Evolutionary conservation across 2,888 invertebrate genomes (phyloP), one percentile per base, ranked within the genome.

Genomic region (Apamea sordens): DNA sequence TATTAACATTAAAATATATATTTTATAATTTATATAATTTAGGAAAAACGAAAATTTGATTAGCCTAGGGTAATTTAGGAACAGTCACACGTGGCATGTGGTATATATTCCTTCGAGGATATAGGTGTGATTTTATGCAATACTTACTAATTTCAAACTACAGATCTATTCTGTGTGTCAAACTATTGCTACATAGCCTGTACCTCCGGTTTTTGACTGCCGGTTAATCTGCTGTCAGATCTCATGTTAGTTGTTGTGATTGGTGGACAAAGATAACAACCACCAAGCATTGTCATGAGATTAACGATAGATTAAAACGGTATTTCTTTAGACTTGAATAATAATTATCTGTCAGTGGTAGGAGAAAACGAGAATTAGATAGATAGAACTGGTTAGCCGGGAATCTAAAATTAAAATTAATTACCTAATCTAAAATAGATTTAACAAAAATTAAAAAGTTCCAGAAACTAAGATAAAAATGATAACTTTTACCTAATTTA

Each of bases 191-290:
- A 82, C 44, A 32, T 47, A 47, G 21, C 28, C 21, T 28, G 28
- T 24, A 56, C 28, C 81, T 56, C 53, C 61, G 28, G 44, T 76
- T 83, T 68, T 36, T 53, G 67, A 53, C 28, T 76, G 41, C 2
- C n/a, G 24, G 32, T n/a, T 76, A 41, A 67, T 76, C 83, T 83
- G 32, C 15, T 75, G 59, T 68, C 50, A 76, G 15, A 67, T 82
- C 59, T 53, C 41, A 82, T 76, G 32, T 8, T 50, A 50, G 21
- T 24, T 1, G 21, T 36, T 44, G 24, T 61, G 59, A 83, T 67
- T 76, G 41, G 18, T 82, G 53, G 41, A 44, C 83, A 32, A 83
- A 67, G 67, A 76, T 61, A 76, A 67, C 36, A 24, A 10, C 50
- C 50, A 77, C 28, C 50, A 61, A 53, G 44, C 1, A 18, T 15